Conservation (phyloP, 2,888 invertebrate species). For the Crossocerus cetratus region DNA sequence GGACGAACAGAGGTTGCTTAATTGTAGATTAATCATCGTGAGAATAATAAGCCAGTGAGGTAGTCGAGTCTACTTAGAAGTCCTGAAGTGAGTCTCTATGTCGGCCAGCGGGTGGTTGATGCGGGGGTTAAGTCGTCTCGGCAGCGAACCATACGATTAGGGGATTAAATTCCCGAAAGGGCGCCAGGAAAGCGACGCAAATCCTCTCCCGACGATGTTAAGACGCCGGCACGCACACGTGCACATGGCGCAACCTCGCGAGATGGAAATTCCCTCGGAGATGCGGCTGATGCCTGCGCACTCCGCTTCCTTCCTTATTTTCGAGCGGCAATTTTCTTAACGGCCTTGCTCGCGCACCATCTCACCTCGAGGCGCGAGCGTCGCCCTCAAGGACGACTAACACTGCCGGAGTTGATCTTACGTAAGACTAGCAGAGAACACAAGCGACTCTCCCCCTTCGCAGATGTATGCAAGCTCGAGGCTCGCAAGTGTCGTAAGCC, state of each 20-base stretch:
- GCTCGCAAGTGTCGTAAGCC: no score
- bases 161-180: slow-evolving; percentile 43
- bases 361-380: neutral
- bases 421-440: no score
- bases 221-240: slow-evolving; percentile 12
- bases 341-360: neutral
- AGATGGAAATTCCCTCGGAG: neutral
- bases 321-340: slow-evolving; percentile 1
- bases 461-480: no score
- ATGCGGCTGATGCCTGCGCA: neutral
- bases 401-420: no score
- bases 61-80: no score
- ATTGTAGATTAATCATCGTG: no score
- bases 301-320: neutral
- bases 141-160: slow-evolving; percentile 38
- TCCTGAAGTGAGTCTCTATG: neutral
- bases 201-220: slow-evolving; percentile 35
- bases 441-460: no score
- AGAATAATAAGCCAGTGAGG: no score
- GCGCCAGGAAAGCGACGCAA: slow-evolving; percentile 33
- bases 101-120: neutral
- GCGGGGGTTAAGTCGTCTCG: slow-evolving; percentile 31
- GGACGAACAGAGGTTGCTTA: no score
- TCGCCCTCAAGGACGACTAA: neutral
- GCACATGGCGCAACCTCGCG: neutral